Percentiles rank a stretch among this genome's conserved stretches.
Evolutionary conservation across 2,797 vertebrate genomes (phyloP).

Genomic region (Lagocephalus sceleratus): DNA sequence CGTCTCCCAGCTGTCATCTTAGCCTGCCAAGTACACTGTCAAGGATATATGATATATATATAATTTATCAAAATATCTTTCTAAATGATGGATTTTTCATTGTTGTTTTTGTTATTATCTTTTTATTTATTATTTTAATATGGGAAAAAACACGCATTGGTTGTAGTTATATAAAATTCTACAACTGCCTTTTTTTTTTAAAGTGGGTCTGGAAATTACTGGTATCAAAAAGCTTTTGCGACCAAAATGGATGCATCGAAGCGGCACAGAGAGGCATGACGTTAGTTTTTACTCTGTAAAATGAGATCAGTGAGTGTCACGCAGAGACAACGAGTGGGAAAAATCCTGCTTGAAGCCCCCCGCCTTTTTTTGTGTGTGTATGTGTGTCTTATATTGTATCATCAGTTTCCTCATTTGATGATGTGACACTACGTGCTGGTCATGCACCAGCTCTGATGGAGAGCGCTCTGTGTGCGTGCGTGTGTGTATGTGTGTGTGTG

Average conservation of each 20-base stretch:
- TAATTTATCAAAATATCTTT: neutral
- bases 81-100: neutral
- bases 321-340: slow-evolving; percentile 6
- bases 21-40: slow-evolving; percentile 23
- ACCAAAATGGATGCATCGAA: slow-evolving; percentile 9
- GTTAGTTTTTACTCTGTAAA: slow-evolving; percentile 22
- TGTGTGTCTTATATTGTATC: slow-evolving; percentile 24
- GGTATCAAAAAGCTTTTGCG: neutral
- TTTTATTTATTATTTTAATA: neutral
- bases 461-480: slow-evolving; percentile 7
- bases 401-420: slow-evolving; percentile 29
- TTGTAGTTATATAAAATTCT: neutral
- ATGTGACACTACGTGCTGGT: slow-evolving; percentile 8
- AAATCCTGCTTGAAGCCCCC: slow-evolving; percentile 21
- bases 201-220: too few species aligned
- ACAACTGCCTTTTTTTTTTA: neutral
- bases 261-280: slow-evolving; percentile 3
- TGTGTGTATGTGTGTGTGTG: neutral
- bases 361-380: too few species aligned
- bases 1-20: slow-evolving; percentile 67
- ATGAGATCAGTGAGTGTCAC: slow-evolving; percentile 29
- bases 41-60: slow-evolving; percentile 4
- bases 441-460: slow-evolving; percentile 19
- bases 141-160: neutral
- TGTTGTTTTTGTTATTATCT: neutral